phyloP scores from a whole-genome alignment of 2,888 invertebrate species.

The Antitype chi region DNA sequence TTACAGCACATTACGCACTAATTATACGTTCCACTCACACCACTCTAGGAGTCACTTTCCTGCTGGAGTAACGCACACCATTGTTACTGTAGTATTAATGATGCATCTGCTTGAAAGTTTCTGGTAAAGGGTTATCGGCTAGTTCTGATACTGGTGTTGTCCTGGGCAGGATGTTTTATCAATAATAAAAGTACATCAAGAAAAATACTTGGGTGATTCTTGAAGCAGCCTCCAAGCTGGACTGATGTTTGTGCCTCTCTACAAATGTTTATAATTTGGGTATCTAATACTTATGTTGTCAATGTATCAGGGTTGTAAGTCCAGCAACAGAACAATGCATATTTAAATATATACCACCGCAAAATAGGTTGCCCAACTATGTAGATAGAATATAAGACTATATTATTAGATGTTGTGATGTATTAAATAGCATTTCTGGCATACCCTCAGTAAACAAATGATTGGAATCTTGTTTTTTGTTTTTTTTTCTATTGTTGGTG shows the following conservation, averaged over 20 bases:
- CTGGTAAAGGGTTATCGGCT: slow-evolving; percentile 29
- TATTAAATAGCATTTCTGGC: slow-evolving; percentile 73
- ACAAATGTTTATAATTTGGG: slow-evolving; percentile 35
- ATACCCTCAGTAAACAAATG: slow-evolving; percentile 70
- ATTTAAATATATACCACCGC: background rate
- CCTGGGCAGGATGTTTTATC: slow-evolving; percentile 10
- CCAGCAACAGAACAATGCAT: slow-evolving; percentile 20
- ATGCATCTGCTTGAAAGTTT: slow-evolving; percentile 39
- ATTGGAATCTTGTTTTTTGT: slow-evolving; percentile 67
- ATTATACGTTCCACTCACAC: too few relatives aligned
- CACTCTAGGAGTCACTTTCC: too few relatives aligned
- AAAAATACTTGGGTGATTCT: slow-evolving; percentile 17
- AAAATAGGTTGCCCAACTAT: slow-evolving; percentile 27
- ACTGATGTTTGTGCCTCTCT: slow-evolving; percentile 38
- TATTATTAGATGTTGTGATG: slow-evolving; percentile 54
- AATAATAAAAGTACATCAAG: slow-evolving; percentile 26
- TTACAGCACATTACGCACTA: too few relatives aligned
- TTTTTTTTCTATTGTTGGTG: slow-evolving; percentile 75
- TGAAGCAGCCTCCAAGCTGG: slow-evolving; percentile 12
- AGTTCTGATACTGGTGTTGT: slow-evolving; percentile 3
- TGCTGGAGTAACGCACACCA: too few relatives aligned
- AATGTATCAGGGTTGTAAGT: slow-evolving; percentile 38
- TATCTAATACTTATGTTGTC: slow-evolving; percentile 48
- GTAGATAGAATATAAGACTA: slow-evolving; percentile 66
- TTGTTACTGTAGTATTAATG: slow-evolving; percentile 52